Conservation (phyloP, 2,888 invertebrate genomes). For the Himalopsyche japonica region DNA sequence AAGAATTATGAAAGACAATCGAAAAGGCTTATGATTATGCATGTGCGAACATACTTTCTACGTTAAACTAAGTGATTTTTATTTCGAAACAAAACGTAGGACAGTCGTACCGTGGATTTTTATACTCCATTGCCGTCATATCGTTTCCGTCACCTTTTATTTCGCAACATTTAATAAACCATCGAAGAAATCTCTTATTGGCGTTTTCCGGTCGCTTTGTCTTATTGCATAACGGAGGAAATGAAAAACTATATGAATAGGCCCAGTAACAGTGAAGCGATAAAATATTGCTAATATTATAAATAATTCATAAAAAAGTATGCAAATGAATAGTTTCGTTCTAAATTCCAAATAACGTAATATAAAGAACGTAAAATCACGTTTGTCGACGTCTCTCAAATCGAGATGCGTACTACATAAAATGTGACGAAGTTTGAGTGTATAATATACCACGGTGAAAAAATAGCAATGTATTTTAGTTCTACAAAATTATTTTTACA, state of each 20-base stretch:
- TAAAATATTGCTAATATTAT: too few species aligned
- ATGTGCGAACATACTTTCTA: background rate
- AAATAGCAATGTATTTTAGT: too few species aligned
- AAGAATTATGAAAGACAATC: background rate
- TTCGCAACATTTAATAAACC: slow-evolving; percentile 9
- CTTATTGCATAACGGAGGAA: slow-evolving; percentile 15
- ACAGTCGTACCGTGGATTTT: background rate
- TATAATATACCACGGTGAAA: too few species aligned
- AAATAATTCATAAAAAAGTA: too few species aligned
- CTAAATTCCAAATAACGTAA: too few species aligned
- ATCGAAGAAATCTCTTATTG: slow-evolving; percentile 5
- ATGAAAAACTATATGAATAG: background rate
- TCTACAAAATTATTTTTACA: too few species aligned
- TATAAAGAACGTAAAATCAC: too few species aligned
- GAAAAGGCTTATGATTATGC: background rate
- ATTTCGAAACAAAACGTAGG: background rate
- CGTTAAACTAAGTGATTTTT: background rate
- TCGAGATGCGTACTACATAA: too few species aligned
- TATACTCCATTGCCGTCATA: background rate
- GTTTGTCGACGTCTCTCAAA: background rate
- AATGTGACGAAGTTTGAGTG: too few species aligned
- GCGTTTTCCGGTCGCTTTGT: slow-evolving; percentile 1
- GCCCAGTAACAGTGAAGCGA: background rate
- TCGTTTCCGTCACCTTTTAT: background rate
- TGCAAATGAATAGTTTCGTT: too few species aligned